Percentiles rank a stretch among this genome's conserved stretches.
phyloP scores from a whole-genome alignment of 1,140 invertebrate species.

The Sinonovacula constricta region DNA sequence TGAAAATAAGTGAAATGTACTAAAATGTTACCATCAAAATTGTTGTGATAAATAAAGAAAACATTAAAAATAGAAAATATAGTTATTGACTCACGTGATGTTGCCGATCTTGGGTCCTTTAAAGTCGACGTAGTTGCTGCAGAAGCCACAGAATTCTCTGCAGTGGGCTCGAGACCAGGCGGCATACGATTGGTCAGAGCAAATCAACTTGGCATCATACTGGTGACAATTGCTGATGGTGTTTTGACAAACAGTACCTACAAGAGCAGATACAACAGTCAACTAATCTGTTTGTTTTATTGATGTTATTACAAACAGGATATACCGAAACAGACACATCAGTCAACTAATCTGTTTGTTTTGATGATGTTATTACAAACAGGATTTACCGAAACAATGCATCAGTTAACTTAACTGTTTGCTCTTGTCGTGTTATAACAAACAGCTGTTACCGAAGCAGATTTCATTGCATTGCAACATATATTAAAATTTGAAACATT shows the following conservation, averaged over 20 bases:
- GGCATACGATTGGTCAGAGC: conserved; percentile 1
- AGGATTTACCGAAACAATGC: too few relatives aligned
- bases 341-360: too few relatives aligned
- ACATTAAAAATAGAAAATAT: not conserved
- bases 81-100: conserved; percentile 21
- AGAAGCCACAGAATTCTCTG: conserved; percentile 28
- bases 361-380: too few relatives aligned
- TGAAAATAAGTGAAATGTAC: not conserved
- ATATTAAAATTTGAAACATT: too few relatives aligned
- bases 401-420: too few relatives aligned
- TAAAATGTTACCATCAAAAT: not conserved
- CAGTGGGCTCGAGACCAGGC: conserved; percentile 19
- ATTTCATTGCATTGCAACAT: too few relatives aligned
- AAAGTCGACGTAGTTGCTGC: conserved; percentile 7
- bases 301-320: too few relatives aligned
- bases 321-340: too few relatives aligned
- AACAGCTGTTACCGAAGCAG: too few relatives aligned
- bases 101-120: not conserved
- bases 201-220: not conserved
- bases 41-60: not conserved
- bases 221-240: conserved; percentile 1
- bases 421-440: too few relatives aligned
- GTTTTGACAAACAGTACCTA: not conserved
- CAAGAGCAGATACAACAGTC: too few relatives aligned
- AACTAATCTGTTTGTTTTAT: too few relatives aligned